Evolutionary conservation across 2,113 vertebrate genomes (phyloP), one percentile per base, ranked within the genome.

Genomic region (Mustela nigripes): DNA sequence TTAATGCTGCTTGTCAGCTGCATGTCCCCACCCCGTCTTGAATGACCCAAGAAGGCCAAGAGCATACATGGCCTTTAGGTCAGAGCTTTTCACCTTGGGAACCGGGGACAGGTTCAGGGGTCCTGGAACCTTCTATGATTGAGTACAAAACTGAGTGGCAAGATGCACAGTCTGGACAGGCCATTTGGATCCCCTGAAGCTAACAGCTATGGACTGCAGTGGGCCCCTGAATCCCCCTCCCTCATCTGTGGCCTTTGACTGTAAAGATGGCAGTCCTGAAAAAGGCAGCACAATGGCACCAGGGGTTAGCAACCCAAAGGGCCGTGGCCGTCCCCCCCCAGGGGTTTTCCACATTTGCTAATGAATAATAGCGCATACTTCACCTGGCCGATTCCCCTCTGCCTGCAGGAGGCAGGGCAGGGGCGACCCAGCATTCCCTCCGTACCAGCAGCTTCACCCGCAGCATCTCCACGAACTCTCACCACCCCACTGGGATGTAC

Each of bases 241-340:
- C 3, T 1, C 26, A 69, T 14, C 36, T 12, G 1, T 2, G 36
- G 83, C 10, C 42, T 5, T 0, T 10, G 31, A 19, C 6, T 14
- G 9, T 85, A 7, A 14, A 56, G 39, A 10, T 1, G 24, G 81
- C 53, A 28, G 82, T 48, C 39, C 45, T 12, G 2, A 8, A 9
- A 2, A 19, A 53, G 80, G 45, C 18, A 12, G 15, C 50, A 56
- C 26, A 19, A 48, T 5, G 45, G 78, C 12, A 3, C 31, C 33
- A 78, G 69, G 60, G 21, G 42, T 8, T 33, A 28, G 42, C 73
- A 62, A 74, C 62, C 28, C 74, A 62, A 58, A 53, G 62, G 94
- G 26, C 16, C 10, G 4, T 0, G 1, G 53, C 12, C 6, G 0
- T 2, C 5, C 1, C 8, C 8, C 16, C n/a, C 60, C 3, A 21